Evolutionary conservation across 2,797 vertebrate genomes (phyloP), one percentile per base, ranked within the genome.

Genomic region (Siniperca undulata): DNA sequence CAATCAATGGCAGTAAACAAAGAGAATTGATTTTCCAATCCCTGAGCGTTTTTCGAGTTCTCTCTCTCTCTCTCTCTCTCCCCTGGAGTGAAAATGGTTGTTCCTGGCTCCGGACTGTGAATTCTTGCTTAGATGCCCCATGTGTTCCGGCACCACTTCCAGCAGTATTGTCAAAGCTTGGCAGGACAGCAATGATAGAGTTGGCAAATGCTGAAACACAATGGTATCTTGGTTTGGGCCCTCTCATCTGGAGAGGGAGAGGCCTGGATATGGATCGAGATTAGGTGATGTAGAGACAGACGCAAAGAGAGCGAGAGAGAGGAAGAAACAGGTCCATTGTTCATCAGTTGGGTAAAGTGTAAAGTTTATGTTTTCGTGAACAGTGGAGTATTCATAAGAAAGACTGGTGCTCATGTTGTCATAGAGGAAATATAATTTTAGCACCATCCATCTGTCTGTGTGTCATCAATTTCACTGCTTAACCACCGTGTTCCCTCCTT

Each of bases 111-210:
- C 13, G 9, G 22, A 9, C 11, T 12, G 61, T 74, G 52, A 76
- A 83, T 81, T 90, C 50, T 72, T 86, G 61, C 72, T 68, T 44
- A 42, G 77, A 88, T 86, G 81, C 74, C 74, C 81, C 65, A 78
- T 81, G 82, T 80, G 76, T 82, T 87, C 80, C 24, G 52, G 74
- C 44, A 24, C 60, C 30, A 72, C 74, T 46, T 82, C 77, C 74
- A 87, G 71, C 56, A 61, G 66, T 44, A 60, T 70, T 80, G 67
- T 84, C 72, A 80, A 70, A 80, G 42, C 61, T 66, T 89, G 87
- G 86, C 85, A 78, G 74, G 17, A 40, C 42, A 65, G 40, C 59
- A 58, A 40, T 42, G n/a, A 52, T n/a, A 36, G 69, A 77, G 40
- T 22, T 67, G 74, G 82, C 82, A 48, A 58, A 76, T 11, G 19